Conservation (phyloP, 2,888 invertebrate species). For the Ormyrus pomaceus region DNA sequence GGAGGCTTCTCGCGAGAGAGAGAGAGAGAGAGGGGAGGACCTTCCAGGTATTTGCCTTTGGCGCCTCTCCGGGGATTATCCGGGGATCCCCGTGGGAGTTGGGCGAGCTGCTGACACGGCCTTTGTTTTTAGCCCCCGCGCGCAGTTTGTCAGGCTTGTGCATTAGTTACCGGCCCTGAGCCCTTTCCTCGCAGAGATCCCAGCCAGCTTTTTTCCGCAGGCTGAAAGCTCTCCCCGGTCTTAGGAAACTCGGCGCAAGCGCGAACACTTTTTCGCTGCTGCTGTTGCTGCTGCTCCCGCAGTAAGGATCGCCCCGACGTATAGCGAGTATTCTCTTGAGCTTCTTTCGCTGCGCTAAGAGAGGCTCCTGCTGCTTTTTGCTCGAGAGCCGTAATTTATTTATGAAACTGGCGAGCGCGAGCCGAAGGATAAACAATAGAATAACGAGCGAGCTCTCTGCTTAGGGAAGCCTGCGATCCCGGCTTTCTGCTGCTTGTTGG, state of each 20-base stretch:
- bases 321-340: not conserved
- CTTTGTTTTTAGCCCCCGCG: slow-evolving; percentile 46
- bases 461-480: no score
- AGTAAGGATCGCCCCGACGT: no score
- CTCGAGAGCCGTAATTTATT: not conserved
- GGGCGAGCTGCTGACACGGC: slow-evolving; percentile 47
- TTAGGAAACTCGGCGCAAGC: not conserved
- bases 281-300: no score
- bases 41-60: slow-evolving; percentile 46
- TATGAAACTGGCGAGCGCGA: no score
- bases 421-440: no score
- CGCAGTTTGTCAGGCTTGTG: slow-evolving; percentile 48
- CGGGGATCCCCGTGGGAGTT: slow-evolving; percentile 60
- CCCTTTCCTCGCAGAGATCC: not conserved
- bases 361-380: not conserved
- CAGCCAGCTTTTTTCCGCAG: not conserved
- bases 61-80: slow-evolving; percentile 59
- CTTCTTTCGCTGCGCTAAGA: not conserved
- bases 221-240: not conserved
- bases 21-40: not conserved
- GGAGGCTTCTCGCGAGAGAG: slow-evolving; percentile 12
- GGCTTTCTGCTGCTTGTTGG: no score
- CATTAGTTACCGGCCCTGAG: slow-evolving; percentile 35
- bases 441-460: no score
- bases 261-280: no score